Conservation (phyloP, 2,113 vertebrate species). For the Anser brachyrhynchus region DNA sequence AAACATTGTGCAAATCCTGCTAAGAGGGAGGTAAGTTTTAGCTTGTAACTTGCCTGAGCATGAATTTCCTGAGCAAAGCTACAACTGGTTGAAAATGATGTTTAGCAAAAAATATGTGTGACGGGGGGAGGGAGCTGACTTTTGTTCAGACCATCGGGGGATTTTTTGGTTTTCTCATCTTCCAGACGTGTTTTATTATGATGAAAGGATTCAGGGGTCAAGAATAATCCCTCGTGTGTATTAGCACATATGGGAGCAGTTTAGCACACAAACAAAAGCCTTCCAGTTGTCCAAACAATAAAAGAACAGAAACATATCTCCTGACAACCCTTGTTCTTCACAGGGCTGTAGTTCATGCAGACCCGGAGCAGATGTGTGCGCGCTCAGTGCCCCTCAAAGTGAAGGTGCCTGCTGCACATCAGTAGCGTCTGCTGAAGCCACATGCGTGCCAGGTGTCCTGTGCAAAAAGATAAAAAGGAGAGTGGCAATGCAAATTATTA, state of each 20-base stretch:
- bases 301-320: background rate
- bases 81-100: background rate
- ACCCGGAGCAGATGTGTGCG: background rate
- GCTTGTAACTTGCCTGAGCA: conserved; percentile 24
- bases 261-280: background rate
- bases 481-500: background rate
- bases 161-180: background rate
- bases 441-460: background rate
- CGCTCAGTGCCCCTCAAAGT: background rate
- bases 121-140: background rate
- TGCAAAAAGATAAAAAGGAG: background rate
- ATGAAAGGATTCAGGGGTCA: background rate
- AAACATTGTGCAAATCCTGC: conserved; percentile 26
- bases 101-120: background rate
- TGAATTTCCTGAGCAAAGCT: conserved; percentile 20
- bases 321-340: background rate
- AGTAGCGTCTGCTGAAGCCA: background rate
- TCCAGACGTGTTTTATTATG: background rate
- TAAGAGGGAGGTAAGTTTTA: conserved; percentile 25
- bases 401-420: background rate
- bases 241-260: background rate
- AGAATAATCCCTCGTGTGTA: background rate
- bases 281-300: background rate
- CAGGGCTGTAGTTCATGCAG: background rate
- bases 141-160: background rate